phyloP scores from a whole-genome alignment of 2,888 invertebrate species.

The Tetrapedia diversipes region DNA sequence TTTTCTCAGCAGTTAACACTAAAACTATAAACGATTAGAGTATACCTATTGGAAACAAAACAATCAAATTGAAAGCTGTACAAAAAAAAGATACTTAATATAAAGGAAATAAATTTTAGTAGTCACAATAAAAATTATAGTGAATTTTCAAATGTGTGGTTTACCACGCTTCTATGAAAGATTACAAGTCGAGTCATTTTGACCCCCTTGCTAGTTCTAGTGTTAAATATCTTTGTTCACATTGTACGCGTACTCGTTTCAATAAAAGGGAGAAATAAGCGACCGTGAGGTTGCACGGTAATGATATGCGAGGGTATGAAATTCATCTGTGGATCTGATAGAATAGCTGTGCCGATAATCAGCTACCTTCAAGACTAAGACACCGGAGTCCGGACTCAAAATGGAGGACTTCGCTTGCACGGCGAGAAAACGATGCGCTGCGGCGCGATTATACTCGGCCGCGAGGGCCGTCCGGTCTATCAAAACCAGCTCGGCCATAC shows the following conservation, averaged over 20 bases:
- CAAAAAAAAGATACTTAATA: no score
- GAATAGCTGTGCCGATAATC: slow-evolving; percentile 35
- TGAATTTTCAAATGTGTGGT: no score
- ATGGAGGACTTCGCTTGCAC: slow-evolving; percentile 66
- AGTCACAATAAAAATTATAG: no score
- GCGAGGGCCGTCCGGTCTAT: slow-evolving; percentile 74
- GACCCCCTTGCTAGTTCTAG: no score
- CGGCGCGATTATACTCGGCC: slow-evolving; percentile 73
- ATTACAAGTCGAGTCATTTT: no score
- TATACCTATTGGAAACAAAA: no score
- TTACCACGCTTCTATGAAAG: no score
- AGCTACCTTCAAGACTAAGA: slow-evolving; percentile 39
- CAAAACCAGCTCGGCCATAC: slow-evolving; percentile 78
- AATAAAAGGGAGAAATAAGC: not conserved
- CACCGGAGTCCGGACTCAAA: slow-evolving; percentile 58
- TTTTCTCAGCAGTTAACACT: no score
- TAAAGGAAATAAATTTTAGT: no score
- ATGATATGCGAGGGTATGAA: slow-evolving; percentile 35
- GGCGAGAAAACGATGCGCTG: slow-evolving; percentile 69
- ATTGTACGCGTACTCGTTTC: not conserved
- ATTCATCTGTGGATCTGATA: slow-evolving; percentile 35
- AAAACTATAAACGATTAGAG: no score
- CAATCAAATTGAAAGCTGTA: no score
- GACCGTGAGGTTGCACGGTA: not conserved
- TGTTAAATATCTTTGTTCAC: no score